phyloP scores from a whole-genome alignment of 2,888 invertebrate genomes.

The Onthophagus sagittarius region DNA sequence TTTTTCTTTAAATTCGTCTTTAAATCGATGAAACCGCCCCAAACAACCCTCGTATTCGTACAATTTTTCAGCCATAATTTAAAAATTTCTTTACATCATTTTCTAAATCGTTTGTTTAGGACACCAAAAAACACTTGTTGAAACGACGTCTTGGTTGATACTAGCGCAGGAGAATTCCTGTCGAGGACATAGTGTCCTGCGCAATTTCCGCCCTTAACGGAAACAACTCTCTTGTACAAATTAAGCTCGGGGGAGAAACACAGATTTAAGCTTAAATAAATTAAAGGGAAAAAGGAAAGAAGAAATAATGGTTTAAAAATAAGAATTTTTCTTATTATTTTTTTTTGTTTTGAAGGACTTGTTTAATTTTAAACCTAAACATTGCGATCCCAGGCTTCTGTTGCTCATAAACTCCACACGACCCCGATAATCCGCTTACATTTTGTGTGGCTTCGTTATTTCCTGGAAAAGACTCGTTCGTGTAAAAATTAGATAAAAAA shows the following conservation, averaged over 20 bases:
- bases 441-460: too few relatives aligned
- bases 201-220: background rate
- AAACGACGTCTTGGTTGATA: background rate
- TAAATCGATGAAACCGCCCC: constrained; percentile 65
- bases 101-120: background rate
- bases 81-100: background rate
- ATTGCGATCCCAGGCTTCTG: too few relatives aligned
- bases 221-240: background rate
- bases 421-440: too few relatives aligned
- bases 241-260: background rate
- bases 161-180: background rate
- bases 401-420: too few relatives aligned
- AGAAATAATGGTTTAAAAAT: too few relatives aligned
- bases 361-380: too few relatives aligned
- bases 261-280: too few relatives aligned
- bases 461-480: too few relatives aligned
- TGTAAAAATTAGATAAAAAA: too few relatives aligned
- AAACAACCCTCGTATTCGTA: constrained; percentile 74
- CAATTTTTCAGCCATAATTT: constrained; percentile 69
- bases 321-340: too few relatives aligned
- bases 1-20: constrained; percentile 62
- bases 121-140: constrained; percentile 4
- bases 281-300: too few relatives aligned
- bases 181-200: constrained; percentile 6
- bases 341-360: too few relatives aligned